Evolutionary conservation across 2,113 vertebrate species (phyloP), one percentile per base, ranked within the genome.

Genomic region (Arizona elegans): DNA sequence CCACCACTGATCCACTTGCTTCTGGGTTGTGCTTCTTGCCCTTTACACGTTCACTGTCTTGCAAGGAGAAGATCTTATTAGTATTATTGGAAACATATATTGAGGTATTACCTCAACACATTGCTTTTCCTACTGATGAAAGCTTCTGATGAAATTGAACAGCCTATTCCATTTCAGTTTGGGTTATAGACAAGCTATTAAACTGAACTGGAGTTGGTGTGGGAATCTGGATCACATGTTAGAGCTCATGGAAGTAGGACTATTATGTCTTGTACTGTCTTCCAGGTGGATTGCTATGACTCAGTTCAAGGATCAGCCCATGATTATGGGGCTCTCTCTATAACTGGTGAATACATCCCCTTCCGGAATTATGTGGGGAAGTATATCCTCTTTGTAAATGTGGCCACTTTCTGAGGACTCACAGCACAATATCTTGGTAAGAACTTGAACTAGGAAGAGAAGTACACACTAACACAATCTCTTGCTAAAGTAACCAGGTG

Each of bases 391-490:
- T 98, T 99, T 1, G 97, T 99, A 97, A 99, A 99, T 0, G 98
- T 99, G 93, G 99, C 99, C 91, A 98, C 98, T 0, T 99, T 98
- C 98, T 99, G 99, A 99, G 98, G 98, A 88, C 96, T 98, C 87
- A 99, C 99, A 12, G 94, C 87, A 93, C 99, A 99, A 96, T 99
- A 99, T 81, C 3, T 98, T 1, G 99, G 99, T 99, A 98, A 98
- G 98, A 56, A 17, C 86, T 9, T 0, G 13, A 19, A 7, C 8
- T 2, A 24, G n/a, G 52, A 88, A 92, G 87, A 86, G 38, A 56
- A 58, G 47, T 4, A 59, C 54, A 38, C 15, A 12, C 8, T 4
- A 55, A 11, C 1, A 12, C 33, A 17, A 50, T 43, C 52, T 19
- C 24, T 86, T 59, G n/a, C 1, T 85, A 24, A 23, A 15, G 13